Conservation (phyloP, 1,140 invertebrate genomes). For the Euwallacea fornicatus region DNA sequence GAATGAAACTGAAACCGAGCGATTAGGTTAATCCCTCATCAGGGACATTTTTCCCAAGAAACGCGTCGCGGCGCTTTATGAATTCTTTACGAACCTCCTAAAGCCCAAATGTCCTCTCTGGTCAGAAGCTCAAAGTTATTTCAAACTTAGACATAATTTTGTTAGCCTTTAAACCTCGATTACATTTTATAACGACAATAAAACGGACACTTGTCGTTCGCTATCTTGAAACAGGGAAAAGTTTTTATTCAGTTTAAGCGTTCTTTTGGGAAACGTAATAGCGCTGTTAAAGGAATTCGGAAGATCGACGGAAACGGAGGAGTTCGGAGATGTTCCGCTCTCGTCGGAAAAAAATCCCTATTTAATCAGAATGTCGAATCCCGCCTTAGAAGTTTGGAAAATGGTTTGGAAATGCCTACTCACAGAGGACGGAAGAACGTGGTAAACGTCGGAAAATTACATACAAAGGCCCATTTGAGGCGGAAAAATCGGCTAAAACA, state of each 20-base stretch:
- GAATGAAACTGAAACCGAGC: slow-evolving; percentile 11
- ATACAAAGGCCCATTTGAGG: no score
- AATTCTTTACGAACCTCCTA: no score
- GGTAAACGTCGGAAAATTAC: no score
- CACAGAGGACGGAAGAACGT: no score
- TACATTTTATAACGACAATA: slow-evolving; percentile 41
- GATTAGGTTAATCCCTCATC: slow-evolving; percentile 21
- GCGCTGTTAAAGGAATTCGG: no score
- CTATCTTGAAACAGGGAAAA: slow-evolving; percentile 26
- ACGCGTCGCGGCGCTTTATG: neutral
- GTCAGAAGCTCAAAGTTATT: neutral
- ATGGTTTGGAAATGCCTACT: neutral
- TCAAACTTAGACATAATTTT: slow-evolving; percentile 30
- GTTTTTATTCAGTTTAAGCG: slow-evolving; percentile 37
- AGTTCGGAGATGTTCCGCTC: neutral
- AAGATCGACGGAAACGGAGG: no score
- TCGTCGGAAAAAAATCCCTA: slow-evolving; percentile 4
- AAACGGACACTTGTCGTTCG: slow-evolving; percentile 20
- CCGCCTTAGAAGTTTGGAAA: neutral
- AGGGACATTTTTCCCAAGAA: slow-evolving; percentile 18
- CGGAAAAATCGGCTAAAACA: no score
- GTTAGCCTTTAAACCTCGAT: slow-evolving; percentile 30
- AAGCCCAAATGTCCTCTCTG: no score
- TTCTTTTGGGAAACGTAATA: slow-evolving; percentile 21
- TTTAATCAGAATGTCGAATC: no score